Base-by-base conservation (phyloP, 2,888 invertebrate genomes). In the Lingula anatina region DNA sequence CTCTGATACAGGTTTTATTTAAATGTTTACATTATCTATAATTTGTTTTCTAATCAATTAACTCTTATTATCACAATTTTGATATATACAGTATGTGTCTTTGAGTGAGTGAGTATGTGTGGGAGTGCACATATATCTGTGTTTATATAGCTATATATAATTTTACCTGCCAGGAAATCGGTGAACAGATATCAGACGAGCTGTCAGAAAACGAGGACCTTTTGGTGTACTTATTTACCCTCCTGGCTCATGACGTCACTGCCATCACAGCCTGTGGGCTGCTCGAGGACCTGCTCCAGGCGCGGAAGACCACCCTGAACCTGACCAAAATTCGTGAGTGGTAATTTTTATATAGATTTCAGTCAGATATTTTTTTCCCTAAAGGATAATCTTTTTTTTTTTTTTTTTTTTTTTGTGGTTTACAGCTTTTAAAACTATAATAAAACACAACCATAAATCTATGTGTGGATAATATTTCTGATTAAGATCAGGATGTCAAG, bases 241-340 rank as follows among this genome's bases (percentile, higher is more conserved):
- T 73, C 41, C 58, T 75, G 28, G 64, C 65, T 35, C 63, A 68
- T 49, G 63, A 68, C 54, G 70, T 73, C 55, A 73, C 73, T 23
- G 71, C 66, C 53, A 62, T 71, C 37, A 70, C 66, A 47, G 64
- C 74, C 12, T 72, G 73, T 53, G 71, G 70, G 53, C 62, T 75
- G 27, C 61, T 75, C 24, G 75, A 75, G 52, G 74, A 74, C 50
- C 64, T 74, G 60, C 57, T 74, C 44, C 74, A 74, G 56, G 66
- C 70, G 7, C 61, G 66, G 46, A 62, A 62, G 55, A 64, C 65
- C 43, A 69, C 71, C 27, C 62, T 74, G 7, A 70, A 71, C 55
- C 62, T 74, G 26, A 68, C 67, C 55, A 64, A 62, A 53, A 70
- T 73, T 24, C 50, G 72, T 72, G 54, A 62, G 71, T 65, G 27